phyloP scores from a whole-genome alignment of 2,113 vertebrate species.

The Mobula birostris region DNA sequence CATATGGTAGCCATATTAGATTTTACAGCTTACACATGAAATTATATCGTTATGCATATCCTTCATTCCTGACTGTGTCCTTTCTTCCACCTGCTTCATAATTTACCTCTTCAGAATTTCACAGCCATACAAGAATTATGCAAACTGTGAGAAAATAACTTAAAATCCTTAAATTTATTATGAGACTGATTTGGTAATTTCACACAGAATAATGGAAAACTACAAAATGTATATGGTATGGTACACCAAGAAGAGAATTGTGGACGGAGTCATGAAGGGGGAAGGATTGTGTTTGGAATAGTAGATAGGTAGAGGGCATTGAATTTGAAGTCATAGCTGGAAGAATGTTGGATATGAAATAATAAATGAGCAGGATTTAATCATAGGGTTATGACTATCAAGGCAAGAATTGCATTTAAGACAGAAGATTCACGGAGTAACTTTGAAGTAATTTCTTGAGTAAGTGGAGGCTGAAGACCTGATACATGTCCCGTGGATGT shows the following conservation, averaged over 20 bases:
- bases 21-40: background rate
- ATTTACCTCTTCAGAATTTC: conserved; percentile 16
- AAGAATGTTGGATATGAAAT: background rate
- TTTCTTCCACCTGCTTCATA: conserved; percentile 26
- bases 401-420: background rate
- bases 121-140: background rate
- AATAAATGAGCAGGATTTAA: background rate
- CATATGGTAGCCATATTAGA: conserved; percentile 19
- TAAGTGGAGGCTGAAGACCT: background rate
- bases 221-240: background rate
- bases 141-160: background rate
- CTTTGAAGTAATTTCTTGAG: background rate
- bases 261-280: background rate
- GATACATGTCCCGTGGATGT: background rate
- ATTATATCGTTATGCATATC: background rate
- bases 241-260: background rate
- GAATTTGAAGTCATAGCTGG: background rate
- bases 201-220: background rate
- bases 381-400: background rate
- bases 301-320: background rate
- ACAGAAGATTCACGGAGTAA: background rate
- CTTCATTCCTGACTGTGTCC: background rate
- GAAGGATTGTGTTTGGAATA: no score
- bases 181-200: background rate
- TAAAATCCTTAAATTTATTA: background rate